Base-by-base conservation (phyloP, 2,113 vertebrate species). In the Peucedramus taeniatus region DNA sequence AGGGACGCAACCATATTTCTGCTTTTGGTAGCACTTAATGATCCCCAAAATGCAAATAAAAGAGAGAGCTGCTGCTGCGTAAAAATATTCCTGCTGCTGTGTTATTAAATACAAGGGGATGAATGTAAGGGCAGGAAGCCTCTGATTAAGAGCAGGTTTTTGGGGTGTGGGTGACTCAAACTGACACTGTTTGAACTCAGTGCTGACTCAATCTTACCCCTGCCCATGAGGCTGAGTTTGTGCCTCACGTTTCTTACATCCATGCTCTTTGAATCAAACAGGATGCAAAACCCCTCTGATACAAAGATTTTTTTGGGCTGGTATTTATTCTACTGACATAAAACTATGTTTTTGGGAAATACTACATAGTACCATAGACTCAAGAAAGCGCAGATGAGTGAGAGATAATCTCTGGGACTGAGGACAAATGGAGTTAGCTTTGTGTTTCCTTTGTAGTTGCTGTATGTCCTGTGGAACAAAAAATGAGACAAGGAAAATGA, bases 111-210 rank as follows among this genome's bases (percentile, higher is more conserved):
- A 60, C 15, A 60, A 81, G 17, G 39, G 49, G 44, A 87, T 65
- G 90, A 94, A 66, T 14, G 31, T 31, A 83, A 92, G 72, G 76
- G 45, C 74, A 94, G 30, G 50, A 89, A 91, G 27, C 47, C 49
- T 82, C 66, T 93, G 88, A 95, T 90, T 77, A 85, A 92, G 40
- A 83, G n/a, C 40, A 59, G 76, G 68, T 60, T 86, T 83, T 45
- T 74, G 23, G 47, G 44, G 59, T 0, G 0, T 78, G 44, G 0
- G 0, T 45, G 75, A 90, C 42, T 97, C 47, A 80, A 86, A n/a
- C 59, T 31, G 17, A n/a, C 4, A 3, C 16, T 60, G 35, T 63
- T 87, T 90, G 65, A 83, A 56, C 69, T 86, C 11, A 1, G 20
- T 6, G 17, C 40, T 70, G 69, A 85, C 49, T 94, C 31, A 60